These are phyloP conservation scores for Crepidodera aurea DNA, from an alignment of 2,888 invertebrate species.

Conservation along the genomic window DNA sequence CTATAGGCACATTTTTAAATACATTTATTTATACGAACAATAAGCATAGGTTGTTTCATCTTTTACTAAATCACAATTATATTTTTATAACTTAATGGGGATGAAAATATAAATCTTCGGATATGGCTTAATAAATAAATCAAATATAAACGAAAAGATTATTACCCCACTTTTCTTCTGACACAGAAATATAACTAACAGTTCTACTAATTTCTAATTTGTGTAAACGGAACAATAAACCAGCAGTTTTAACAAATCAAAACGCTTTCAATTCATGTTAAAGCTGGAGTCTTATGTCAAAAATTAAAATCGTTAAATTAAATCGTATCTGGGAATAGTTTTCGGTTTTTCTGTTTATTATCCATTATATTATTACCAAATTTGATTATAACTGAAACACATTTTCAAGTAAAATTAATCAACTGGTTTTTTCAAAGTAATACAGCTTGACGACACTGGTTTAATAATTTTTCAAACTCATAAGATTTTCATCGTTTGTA, in stretches of 20 bases:
- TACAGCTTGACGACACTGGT: too few species aligned
- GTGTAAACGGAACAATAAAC: too few species aligned
- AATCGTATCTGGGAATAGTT: background rate
- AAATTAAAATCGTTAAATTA: background rate
- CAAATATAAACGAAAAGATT: conserved; percentile 9
- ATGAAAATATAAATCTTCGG: conserved; percentile 11
- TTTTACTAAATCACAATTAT: conserved; percentile 25
- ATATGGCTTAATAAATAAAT: conserved; percentile 13
- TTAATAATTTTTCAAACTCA: too few species aligned
- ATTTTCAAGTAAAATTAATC: too few species aligned
- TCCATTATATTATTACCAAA: too few species aligned
- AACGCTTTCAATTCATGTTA: background rate
- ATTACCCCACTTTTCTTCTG: conserved; percentile 14
- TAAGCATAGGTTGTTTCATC: conserved; percentile 16
- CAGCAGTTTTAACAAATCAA: conserved; percentile 10
- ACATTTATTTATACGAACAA: conserved; percentile 23
- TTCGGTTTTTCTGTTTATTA: too few species aligned
- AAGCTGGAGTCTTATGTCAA: background rate
- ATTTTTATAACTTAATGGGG: conserved; percentile 15
- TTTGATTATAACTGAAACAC: too few species aligned
- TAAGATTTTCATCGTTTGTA: too few species aligned
- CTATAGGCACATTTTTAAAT: conserved; percentile 18
- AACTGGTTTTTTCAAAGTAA: too few species aligned
- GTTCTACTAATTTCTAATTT: too few species aligned
- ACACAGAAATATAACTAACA: conserved; percentile 31